Evolutionary conservation across 2,888 invertebrate species (phyloP).

Genomic region (Plusia festucae): DNA sequence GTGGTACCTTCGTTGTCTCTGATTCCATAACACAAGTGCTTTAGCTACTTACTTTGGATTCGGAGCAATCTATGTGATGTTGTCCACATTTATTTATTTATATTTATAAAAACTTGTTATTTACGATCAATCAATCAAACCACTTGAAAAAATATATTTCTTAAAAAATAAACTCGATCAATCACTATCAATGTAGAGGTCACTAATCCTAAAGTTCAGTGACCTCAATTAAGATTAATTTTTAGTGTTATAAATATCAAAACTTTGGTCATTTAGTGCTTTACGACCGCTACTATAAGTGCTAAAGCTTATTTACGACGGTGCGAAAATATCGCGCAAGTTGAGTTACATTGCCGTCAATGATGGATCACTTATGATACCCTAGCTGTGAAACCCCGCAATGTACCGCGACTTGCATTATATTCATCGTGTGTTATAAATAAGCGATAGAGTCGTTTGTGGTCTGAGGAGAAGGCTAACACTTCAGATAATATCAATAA

Average conservation of each 20-base stretch:
- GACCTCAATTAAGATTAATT: conserved; percentile 29
- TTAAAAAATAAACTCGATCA: not conserved
- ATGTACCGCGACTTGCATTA: not conserved
- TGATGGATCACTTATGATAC: too few relatives aligned
- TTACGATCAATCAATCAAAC: not conserved
- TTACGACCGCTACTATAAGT: conserved; percentile 34
- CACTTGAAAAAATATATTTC: not conserved
- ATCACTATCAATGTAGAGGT: not conserved
- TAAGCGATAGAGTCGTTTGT: conserved; percentile 14
- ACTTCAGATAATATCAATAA: conserved; percentile 3
- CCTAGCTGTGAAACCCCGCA: too few relatives aligned
- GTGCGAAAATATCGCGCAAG: too few relatives aligned
- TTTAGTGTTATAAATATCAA: conserved; percentile 36
- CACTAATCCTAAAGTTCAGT: conserved; percentile 28
- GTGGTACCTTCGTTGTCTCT: too few relatives aligned
- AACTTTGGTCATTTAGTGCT: conserved; percentile 43
- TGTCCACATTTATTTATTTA: too few relatives aligned
- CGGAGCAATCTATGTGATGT: too few relatives aligned
- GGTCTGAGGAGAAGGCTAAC: conserved; percentile 7
- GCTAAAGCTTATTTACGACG: too few relatives aligned
- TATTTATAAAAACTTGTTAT: not conserved
- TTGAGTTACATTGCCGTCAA: too few relatives aligned
- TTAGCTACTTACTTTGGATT: too few relatives aligned
- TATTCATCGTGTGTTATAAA: too few relatives aligned
- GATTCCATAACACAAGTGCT: too few relatives aligned